Conservation (phyloP, 2,113 vertebrate genomes). For the Sinocyclocheilus rhinocerous region DNA sequence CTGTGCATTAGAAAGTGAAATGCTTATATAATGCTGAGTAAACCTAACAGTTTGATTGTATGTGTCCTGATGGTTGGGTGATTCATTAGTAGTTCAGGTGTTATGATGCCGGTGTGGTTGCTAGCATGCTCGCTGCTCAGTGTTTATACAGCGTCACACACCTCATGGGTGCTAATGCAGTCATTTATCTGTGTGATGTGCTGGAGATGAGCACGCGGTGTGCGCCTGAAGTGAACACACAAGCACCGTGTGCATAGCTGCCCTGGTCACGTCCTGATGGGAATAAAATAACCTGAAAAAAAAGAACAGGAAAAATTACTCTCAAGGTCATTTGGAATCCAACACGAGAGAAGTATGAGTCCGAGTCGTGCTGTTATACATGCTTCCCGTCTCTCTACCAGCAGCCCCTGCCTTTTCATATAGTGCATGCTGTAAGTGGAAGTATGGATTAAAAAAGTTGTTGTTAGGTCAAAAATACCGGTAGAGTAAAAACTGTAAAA, state of each 20-base stretch:
- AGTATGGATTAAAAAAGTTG: neutral
- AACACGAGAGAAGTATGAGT: neutral
- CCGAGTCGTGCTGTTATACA: neutral
- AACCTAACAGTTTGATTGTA: no score
- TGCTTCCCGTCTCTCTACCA: neutral
- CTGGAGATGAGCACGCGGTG: neutral
- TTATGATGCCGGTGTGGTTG: neutral
- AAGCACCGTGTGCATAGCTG: conserved; percentile 8
- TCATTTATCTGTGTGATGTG: conserved; percentile 40
- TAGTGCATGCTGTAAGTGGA: neutral
- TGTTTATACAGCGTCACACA: neutral
- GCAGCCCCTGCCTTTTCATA: no score
- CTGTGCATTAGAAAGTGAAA: no score
- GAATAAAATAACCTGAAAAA: neutral
- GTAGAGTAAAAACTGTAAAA: no score
- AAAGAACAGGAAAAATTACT: neutral
- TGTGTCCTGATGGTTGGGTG: no score
- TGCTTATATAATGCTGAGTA: no score
- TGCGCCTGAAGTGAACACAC: neutral
- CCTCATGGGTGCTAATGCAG: conserved; percentile 21
- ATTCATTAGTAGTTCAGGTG: neutral
- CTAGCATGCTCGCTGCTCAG: neutral
- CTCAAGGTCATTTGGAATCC: neutral
- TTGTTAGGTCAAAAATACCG: neutral
- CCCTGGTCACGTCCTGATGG: conserved; percentile 3